A percentile compares a stretch with the other conserved stretches of the same genome.
These are phyloP conservation scores for Cordilura impudica DNA, from an alignment of 2,888 invertebrate species.

Conservation along the genomic window DNA sequence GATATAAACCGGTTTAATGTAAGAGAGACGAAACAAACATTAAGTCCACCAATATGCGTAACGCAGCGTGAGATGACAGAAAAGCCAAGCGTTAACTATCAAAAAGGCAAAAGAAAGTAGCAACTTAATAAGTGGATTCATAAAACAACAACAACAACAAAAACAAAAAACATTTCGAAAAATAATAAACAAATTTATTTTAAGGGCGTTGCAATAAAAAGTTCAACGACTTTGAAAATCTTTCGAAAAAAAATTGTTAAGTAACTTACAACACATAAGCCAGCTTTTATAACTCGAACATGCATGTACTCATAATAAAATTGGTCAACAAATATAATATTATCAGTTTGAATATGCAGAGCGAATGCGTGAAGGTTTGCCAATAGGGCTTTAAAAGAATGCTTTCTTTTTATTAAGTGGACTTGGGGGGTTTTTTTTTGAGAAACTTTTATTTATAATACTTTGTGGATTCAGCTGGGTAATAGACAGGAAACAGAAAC, in stretches of 20 bases:
- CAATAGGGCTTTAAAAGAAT: too few relatives aligned
- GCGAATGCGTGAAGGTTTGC: background rate
- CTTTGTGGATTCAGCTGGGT: too few relatives aligned
- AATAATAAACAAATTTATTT: conserved; percentile 17
- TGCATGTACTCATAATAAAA: conserved; percentile 14
- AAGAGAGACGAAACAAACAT: background rate
- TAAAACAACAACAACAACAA: too few relatives aligned
- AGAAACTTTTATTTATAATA: too few relatives aligned
- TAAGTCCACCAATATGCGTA: conserved; percentile 44
- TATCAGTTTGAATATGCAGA: background rate
- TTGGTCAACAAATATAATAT: conserved; percentile 17
- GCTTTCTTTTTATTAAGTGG: too few relatives aligned
- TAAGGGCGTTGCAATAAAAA: conserved; percentile 52
- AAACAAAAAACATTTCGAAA: conserved; percentile 34
- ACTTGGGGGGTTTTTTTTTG: too few relatives aligned
- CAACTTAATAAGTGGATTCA: conserved; percentile 13
- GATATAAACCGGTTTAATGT: conserved; percentile 36
- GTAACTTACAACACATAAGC: conserved; percentile 10
- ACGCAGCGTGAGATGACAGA: conserved; percentile 48
- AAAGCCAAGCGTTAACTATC: conserved; percentile 5
- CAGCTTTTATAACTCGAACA: conserved; percentile 17
- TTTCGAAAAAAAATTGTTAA: conserved; percentile 21
- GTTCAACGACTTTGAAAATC: conserved; percentile 48
- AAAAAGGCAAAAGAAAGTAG: conserved; percentile 41
- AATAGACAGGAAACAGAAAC: too few relatives aligned